Evolutionary conservation across 2,888 invertebrate species (phyloP).

Genomic region (Meta bourneti): DNA sequence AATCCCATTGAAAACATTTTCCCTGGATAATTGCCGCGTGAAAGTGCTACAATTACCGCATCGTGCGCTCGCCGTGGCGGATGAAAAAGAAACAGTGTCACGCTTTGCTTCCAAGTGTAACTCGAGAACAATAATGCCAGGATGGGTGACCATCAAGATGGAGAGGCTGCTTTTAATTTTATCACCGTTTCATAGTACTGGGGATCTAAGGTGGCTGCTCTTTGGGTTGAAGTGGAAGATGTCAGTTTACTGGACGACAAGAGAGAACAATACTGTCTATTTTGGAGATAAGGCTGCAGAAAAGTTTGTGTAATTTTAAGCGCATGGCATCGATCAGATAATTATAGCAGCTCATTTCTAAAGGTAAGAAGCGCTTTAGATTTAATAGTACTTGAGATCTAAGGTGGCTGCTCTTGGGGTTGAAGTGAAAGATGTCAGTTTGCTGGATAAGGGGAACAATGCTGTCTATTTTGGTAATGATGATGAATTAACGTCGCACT

Average conservation of each 20-base stretch:
- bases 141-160: background rate
- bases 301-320: no score
- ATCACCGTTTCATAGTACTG: background rate
- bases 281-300: background rate
- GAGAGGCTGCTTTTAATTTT: background rate
- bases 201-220: background rate
- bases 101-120: background rate
- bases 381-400: no score
- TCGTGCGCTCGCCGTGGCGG: background rate
- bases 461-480: no score
- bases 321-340: no score
- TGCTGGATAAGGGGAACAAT: no score
- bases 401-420: no score
- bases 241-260: background rate
- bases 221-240: background rate
- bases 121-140: background rate
- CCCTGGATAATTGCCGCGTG: constrained; percentile 15
- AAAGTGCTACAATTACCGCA: constrained; percentile 41
- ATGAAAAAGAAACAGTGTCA: constrained; percentile 13
- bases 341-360: no score
- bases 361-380: no score
- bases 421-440: no score
- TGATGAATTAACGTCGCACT: no score
- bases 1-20: background rate
- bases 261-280: background rate